Percentiles rank a stretch among this genome's conserved stretches.
These are phyloP conservation scores for Procavia capensis DNA, from an alignment of 2,113 vertebrate genomes.

Conservation along the genomic window DNA sequence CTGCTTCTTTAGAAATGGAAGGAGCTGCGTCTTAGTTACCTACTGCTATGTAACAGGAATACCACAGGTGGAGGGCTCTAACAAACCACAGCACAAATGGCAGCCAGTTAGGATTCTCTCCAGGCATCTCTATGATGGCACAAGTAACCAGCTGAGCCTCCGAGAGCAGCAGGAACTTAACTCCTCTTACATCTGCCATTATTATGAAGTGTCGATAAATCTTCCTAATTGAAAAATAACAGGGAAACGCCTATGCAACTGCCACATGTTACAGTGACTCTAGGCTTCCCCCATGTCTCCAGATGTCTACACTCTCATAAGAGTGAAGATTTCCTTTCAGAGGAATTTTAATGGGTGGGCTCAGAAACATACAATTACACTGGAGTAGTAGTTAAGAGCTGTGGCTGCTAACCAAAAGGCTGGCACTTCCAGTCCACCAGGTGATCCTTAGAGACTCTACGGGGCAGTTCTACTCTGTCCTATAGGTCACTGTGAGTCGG, in stretches of 20 bases:
- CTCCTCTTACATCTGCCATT: not conserved
- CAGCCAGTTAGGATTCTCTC: not conserved
- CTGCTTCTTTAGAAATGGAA: not conserved
- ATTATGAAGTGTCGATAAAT: not conserved
- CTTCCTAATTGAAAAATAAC: slow-evolving; percentile 7
- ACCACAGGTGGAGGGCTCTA: too few relatives aligned
- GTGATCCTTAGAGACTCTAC: too few relatives aligned
- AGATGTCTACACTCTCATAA: not conserved
- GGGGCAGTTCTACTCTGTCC: too few relatives aligned
- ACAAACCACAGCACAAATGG: not conserved
- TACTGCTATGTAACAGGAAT: too few relatives aligned
- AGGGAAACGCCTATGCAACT: not conserved
- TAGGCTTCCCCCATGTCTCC: not conserved
- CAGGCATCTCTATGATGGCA: not conserved
- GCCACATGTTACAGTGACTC: not conserved
- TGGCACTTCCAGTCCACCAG: too few relatives aligned
- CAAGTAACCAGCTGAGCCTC: not conserved
- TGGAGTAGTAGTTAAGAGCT: too few relatives aligned
- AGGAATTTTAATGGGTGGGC: not conserved
- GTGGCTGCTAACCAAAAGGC: too few relatives aligned
- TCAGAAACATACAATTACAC: too few relatives aligned
- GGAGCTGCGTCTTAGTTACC: too few relatives aligned
- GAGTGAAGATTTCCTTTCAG: not conserved
- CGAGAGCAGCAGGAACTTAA: slow-evolving; percentile 15
- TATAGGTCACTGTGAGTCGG: too few relatives aligned